phyloP scores from a whole-genome alignment of 1,140 invertebrate genomes.

The Scaptomyza pallida region DNA sequence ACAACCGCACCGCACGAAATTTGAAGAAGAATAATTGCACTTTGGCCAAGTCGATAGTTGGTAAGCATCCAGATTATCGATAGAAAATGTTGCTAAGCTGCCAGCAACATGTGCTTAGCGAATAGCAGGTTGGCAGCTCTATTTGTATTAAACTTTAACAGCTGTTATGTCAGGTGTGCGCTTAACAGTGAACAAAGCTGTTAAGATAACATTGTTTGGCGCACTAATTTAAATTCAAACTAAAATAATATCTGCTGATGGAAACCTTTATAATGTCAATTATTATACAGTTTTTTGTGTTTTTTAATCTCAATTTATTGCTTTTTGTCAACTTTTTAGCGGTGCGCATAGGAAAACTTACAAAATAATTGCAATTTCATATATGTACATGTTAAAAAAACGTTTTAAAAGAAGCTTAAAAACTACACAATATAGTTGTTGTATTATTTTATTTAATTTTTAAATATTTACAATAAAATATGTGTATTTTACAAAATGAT shows the following conservation, averaged over 20 bases:
- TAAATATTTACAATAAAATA: conserved; percentile 72
- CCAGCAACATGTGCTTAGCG: conserved; percentile 2
- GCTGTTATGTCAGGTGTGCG: neutral
- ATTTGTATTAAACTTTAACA: neutral
- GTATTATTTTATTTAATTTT: conserved; percentile 42
- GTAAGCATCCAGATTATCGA: conserved; percentile 10
- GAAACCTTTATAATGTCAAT: too few relatives aligned
- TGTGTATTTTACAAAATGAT: conserved; percentile 45
- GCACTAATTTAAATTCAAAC: too few relatives aligned
- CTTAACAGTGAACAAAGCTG: too few relatives aligned
- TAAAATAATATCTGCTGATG: too few relatives aligned
- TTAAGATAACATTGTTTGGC: too few relatives aligned
- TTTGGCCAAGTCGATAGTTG: conserved; percentile 1
- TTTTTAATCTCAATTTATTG: conserved; percentile 30
- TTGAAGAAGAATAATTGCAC: conserved; percentile 38
- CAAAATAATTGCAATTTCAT: conserved; percentile 25
- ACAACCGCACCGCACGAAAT: conserved; percentile 29
- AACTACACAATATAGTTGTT: conserved; percentile 47
- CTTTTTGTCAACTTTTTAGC: conserved; percentile 52
- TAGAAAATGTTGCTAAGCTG: conserved; percentile 6
- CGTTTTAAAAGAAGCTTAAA: conserved; percentile 41
- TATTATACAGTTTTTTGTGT: too few relatives aligned
- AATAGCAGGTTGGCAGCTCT: conserved; percentile 16
- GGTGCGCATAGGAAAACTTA: conserved; percentile 53
- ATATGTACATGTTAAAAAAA: conserved; percentile 40